These are phyloP conservation scores for Neuroterus valhalla DNA, from an alignment of 1,140 invertebrate genomes.

Conservation along the genomic window DNA sequence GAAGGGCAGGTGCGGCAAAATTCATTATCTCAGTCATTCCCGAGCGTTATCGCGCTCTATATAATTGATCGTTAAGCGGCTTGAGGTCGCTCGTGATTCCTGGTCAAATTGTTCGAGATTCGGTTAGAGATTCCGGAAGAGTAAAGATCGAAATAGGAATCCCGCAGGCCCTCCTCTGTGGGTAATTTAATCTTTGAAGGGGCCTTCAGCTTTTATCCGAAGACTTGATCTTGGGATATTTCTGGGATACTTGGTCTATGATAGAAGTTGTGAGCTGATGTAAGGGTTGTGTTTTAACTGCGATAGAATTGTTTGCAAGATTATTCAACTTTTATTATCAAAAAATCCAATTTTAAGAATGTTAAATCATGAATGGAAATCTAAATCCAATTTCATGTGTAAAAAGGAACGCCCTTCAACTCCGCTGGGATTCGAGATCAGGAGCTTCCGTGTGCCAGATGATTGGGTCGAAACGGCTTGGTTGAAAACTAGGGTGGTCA, in stretches of 20 bases:
- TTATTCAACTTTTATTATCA: too few relatives aligned
- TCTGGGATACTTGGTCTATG: neutral
- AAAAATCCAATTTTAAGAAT: too few relatives aligned
- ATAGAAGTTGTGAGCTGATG: neutral
- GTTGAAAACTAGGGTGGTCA: too few relatives aligned
- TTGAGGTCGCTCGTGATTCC: constrained; percentile 53
- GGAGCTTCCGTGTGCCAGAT: too few relatives aligned
- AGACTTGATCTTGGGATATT: neutral
- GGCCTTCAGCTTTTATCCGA: constrained; percentile 8
- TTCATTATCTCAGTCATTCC: constrained; percentile 67
- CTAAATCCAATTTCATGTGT: too few relatives aligned
- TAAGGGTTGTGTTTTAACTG: too few relatives aligned
- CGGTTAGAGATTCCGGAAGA: constrained; percentile 36
- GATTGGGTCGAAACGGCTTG: too few relatives aligned
- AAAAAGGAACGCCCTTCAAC: too few relatives aligned
- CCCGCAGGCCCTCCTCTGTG: neutral
- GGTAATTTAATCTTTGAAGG: constrained; percentile 23
- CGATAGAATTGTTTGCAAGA: too few relatives aligned
- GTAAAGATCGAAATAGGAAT: constrained; percentile 20
- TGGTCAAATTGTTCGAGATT: constrained; percentile 40
- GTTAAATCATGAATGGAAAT: too few relatives aligned
- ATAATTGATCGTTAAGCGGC: constrained; percentile 65
- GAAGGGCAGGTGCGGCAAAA: constrained; percentile 48
- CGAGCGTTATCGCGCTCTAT: constrained; percentile 59
- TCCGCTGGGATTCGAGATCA: too few relatives aligned